Evolutionary conservation across 2,113 vertebrate species (phyloP).

Genomic region (Microtus montanus): DNA sequence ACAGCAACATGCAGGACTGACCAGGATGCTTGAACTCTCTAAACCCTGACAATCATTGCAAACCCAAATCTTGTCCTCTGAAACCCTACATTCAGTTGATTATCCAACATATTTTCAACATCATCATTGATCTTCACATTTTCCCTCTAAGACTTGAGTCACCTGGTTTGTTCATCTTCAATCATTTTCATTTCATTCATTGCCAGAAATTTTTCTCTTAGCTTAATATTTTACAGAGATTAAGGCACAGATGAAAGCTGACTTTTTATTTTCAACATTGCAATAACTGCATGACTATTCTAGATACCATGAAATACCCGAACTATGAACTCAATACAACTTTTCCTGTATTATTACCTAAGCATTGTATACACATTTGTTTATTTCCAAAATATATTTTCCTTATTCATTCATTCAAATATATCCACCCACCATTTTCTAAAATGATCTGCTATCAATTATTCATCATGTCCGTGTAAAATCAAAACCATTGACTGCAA

Average conservation of each 20-base stretch:
- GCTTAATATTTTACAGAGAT: background rate
- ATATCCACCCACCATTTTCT: background rate
- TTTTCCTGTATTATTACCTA: background rate
- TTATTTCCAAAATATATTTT: conserved; percentile 5
- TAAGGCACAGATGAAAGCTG: background rate
- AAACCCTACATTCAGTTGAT: background rate
- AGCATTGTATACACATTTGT: background rate
- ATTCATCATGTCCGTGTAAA: background rate
- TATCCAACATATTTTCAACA: background rate
- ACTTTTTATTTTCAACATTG: background rate
- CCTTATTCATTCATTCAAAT: background rate
- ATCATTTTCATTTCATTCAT: background rate
- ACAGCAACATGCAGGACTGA: background rate
- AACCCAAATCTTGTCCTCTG: background rate
- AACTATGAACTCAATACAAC: background rate
- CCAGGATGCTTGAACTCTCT: background rate
- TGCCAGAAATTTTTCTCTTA: background rate
- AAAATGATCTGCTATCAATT: background rate
- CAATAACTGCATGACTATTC: background rate
- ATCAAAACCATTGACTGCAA: background rate
- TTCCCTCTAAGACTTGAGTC: background rate
- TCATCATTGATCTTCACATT: background rate
- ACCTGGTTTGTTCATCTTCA: background rate
- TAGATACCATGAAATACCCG: background rate
- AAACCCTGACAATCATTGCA: background rate